These are phyloP conservation scores for Platyrinchus mystaceus DNA, from an alignment of 2,797 vertebrate species.

Conservation along the genomic window DNA sequence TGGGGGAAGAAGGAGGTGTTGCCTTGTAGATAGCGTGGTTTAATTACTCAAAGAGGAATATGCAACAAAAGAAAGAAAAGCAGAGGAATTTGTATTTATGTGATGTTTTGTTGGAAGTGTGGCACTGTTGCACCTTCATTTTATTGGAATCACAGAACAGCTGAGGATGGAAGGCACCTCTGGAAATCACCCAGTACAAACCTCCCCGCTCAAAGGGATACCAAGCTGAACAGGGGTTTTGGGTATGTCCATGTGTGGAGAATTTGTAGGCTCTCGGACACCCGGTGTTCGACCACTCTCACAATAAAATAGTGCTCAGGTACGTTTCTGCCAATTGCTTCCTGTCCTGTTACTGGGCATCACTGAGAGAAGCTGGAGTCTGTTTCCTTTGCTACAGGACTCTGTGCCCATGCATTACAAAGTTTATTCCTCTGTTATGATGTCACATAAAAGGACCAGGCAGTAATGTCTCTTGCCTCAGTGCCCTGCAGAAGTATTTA, in stretches of 20 bases:
- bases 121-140: neutral
- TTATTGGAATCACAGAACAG: neutral
- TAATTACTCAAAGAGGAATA: neutral
- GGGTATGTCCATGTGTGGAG: neutral
- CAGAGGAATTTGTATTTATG: neutral
- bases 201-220: rapidly evolving
- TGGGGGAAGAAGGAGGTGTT: neutral
- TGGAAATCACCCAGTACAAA: neutral
- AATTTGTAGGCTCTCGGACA: too few species aligned
- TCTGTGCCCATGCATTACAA: neutral
- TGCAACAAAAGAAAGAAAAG: rapidly evolving
- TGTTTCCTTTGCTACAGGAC: neutral
- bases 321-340: neutral
- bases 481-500: constrained; percentile 1
- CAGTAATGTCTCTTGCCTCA: constrained; percentile 18
- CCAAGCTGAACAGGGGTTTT: rapidly evolving
- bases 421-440: neutral
- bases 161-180: neutral
- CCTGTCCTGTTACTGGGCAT: too few species aligned
- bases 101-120: neutral
- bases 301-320: neutral
- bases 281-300: neutral
- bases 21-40: neutral
- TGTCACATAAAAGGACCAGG: neutral
- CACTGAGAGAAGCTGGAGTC: too few species aligned